Conservation (phyloP, 2,797 vertebrate species). For the Betta splendens region DNA sequence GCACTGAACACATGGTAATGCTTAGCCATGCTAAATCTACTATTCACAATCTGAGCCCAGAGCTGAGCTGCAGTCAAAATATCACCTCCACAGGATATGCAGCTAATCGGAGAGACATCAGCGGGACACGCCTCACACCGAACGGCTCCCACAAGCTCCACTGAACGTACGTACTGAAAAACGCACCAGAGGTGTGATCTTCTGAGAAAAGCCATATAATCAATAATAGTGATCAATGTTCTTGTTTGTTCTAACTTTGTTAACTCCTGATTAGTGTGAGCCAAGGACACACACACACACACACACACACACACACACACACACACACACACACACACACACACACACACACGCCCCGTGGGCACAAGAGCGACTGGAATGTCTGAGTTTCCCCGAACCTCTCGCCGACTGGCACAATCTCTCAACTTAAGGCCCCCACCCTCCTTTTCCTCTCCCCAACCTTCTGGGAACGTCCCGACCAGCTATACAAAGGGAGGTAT, state of each 20-base stretch:
- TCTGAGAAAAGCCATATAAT: conserved; percentile 26
- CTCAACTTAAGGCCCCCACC: conserved; percentile 47
- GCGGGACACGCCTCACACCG: conserved; percentile 21
- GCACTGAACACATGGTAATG: conserved; percentile 75
- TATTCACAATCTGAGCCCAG: conserved; percentile 64
- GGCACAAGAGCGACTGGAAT: conserved; percentile 68
- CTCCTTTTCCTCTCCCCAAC: conserved; percentile 14
- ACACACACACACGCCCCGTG: conserved; percentile 14
- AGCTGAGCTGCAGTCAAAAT: conserved; percentile 64
- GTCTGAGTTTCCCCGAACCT: conserved; percentile 60
- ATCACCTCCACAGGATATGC: conserved; percentile 67
- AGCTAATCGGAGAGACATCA: conserved; percentile 54
- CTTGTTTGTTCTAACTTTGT: conserved; percentile 7
- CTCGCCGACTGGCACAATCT: conserved; percentile 72
- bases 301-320: conserved; percentile 13
- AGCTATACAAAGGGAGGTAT: conserved; percentile 40
- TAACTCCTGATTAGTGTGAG: conserved; percentile 42
- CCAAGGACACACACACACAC: conserved; percentile 53
- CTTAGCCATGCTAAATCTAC: conserved; percentile 75
- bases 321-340: conserved; percentile 52
- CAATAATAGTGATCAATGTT: conserved; percentile 7
- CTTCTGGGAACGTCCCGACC: conserved; percentile 63
- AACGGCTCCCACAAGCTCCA: conserved; percentile 17
- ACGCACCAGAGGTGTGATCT: conserved; percentile 25
- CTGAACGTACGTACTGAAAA: conserved; percentile 23